Evolutionary conservation across 2,797 vertebrate species (phyloP), one percentile per base, ranked within the genome.

Genomic region (Silurus aristotelis): DNA sequence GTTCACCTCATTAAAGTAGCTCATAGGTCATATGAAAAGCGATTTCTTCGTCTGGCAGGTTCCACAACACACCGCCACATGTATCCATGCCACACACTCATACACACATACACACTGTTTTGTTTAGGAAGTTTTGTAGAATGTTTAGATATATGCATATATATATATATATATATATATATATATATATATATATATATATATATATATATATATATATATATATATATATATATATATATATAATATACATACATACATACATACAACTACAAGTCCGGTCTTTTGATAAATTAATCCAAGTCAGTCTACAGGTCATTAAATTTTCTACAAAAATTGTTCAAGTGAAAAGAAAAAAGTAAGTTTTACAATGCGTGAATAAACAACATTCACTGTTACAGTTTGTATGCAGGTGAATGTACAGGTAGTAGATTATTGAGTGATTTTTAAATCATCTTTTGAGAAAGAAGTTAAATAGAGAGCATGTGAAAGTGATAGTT

Each of bases 1-100:
- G 85, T 52, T 20, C 38, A 63, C 46, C 52, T 64, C 68, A 58
- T 66, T 66, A 83, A 87, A 70, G 86, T 64, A 71, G n/a, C 64
- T 73, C 48, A 46, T 43, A 83, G 83, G 88, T 87, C 84, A 85
- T 78, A 87, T 87, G 86, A 64, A 85, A 87, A 85, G 71, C 58
- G 31, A 27, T 61, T 58, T 64, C 77, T 79, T 73, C 43, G 52
- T 80, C 52, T 82, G 80, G 78, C 72, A 84, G 80, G 78, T 77
- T 85, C 76, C 22, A 84, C 15, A 43, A 56, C 60, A 80, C 22
- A 1, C 14, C 60, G 7, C 46, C 38, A 64, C 38, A 25, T 1
- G 14, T 19, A n/a, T 64, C 38, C 60, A 25, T 25, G 61, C 22
- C 10, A 19, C 58, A 84, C 48, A 70, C 71, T 52, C 48, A 52